Percentiles rank a stretch among this genome's conserved stretches.
Conservation (phyloP, 2,113 vertebrate genomes). For the Petroica traversi region DNA sequence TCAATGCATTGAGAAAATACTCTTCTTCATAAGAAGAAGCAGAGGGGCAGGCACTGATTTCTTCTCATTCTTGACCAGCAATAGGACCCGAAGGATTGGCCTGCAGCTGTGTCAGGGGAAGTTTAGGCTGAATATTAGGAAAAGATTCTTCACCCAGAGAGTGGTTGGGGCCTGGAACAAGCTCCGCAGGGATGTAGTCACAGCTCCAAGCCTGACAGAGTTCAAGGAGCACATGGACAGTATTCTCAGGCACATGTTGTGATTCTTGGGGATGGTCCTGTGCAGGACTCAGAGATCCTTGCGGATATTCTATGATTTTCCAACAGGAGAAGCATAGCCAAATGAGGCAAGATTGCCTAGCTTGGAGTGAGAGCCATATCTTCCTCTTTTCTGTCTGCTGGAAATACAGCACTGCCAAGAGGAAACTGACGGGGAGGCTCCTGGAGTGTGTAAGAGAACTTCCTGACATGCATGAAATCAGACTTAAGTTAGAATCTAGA, state of each 20-base stretch:
- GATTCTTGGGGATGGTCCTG: background rate
- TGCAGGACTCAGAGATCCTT: background rate
- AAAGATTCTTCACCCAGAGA: background rate
- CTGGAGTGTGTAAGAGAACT: background rate
- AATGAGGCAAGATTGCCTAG: background rate
- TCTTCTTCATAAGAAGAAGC: background rate
- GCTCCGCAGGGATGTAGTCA: background rate
- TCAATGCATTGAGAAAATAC: background rate
- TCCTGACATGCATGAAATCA: background rate
- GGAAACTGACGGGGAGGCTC: background rate
- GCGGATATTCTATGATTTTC: background rate
- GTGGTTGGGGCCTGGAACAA: background rate
- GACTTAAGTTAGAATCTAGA: background rate
- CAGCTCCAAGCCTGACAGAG: background rate
- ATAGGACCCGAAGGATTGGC: background rate
- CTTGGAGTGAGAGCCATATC: background rate
- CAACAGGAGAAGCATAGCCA: background rate
- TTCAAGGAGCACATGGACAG: background rate
- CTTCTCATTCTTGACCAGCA: background rate
- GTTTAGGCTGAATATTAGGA: rapidly evolving
- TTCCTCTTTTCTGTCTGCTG: background rate
- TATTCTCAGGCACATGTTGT: rapidly evolving
- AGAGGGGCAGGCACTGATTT: background rate
- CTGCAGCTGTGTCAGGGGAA: background rate
- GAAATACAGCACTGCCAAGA: background rate